phyloP scores from a whole-genome alignment of 2,797 vertebrate genomes.

The Leucoraja ocellata region DNA sequence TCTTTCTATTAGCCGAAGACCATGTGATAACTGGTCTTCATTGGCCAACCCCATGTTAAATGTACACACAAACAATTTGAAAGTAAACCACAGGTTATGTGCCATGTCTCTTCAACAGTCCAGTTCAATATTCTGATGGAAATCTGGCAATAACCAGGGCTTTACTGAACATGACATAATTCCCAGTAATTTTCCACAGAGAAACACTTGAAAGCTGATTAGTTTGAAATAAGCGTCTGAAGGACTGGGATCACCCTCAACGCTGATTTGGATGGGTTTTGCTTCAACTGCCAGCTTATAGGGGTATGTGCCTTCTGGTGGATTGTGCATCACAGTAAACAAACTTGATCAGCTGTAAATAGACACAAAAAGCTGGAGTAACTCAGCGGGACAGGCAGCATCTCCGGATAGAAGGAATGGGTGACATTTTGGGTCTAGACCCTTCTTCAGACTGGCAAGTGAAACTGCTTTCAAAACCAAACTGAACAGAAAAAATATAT shows the following conservation, averaged over 20 bases:
- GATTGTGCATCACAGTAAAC: no score
- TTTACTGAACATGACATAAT: background rate
- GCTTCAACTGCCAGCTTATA: background rate
- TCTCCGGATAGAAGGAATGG: no score
- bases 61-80: no score
- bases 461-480: background rate
- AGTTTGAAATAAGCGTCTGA: background rate
- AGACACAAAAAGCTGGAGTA: no score
- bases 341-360: no score
- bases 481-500: background rate
- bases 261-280: background rate
- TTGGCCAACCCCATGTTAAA: background rate
- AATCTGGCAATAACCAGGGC: background rate
- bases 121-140: slow-evolving; percentile 11
- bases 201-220: background rate
- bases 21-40: no score
- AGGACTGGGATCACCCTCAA: background rate
- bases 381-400: no score
- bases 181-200: background rate
- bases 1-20: no score
- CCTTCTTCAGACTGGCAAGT: background rate
- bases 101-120: background rate
- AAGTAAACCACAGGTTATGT: background rate
- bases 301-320: no score
- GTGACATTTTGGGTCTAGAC: no score